phyloP scores from a whole-genome alignment of 2,888 invertebrate species.

The Yponomeuta sedellus region DNA sequence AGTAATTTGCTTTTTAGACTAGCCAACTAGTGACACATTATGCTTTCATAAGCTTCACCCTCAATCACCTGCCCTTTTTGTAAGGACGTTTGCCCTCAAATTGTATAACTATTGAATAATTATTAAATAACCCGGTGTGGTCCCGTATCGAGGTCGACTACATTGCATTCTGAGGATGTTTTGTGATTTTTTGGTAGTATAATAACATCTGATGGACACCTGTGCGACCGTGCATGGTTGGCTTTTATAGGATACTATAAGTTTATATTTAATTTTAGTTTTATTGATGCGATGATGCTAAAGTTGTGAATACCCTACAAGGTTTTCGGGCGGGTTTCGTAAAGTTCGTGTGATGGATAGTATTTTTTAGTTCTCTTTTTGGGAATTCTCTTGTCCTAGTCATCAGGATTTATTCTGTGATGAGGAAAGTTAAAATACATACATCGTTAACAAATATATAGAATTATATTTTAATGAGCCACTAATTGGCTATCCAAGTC shows the following conservation, averaged over 20 bases:
- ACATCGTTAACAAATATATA: background rate
- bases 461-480: too few relatives aligned
- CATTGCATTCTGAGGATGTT: background rate
- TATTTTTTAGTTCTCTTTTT: too few relatives aligned
- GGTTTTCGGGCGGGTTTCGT: background rate
- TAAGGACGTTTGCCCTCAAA: background rate
- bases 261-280: background rate
- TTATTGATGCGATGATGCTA: background rate
- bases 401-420: background rate
- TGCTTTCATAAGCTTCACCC: background rate
- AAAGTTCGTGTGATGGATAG: too few relatives aligned
- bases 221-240: background rate
- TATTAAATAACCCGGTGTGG: background rate
- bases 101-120: slow-evolving; percentile 1
- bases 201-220: background rate
- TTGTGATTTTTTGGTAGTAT: background rate
- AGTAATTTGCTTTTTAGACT: background rate
- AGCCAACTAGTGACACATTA: background rate
- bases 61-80: background rate
- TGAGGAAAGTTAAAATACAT: background rate
- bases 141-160: background rate
- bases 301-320: background rate
- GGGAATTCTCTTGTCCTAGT: background rate
- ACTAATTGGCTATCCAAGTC: too few relatives aligned
- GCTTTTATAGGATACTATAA: background rate